phyloP scores from a whole-genome alignment of 2,888 invertebrate genomes.

The Coremacera marginata region DNA sequence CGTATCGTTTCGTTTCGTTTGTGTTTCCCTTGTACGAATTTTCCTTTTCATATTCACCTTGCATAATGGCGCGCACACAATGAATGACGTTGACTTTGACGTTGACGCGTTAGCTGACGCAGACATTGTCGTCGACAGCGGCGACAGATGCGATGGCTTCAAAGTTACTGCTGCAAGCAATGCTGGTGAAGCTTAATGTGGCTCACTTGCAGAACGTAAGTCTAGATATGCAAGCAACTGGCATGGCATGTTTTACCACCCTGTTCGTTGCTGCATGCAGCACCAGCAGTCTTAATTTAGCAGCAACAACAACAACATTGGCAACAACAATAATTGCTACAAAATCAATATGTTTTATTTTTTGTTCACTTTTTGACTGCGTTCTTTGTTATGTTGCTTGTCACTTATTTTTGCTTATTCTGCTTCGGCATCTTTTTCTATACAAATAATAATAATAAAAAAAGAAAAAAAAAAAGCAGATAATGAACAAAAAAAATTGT shows the following conservation, averaged over 20 bases:
- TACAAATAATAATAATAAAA: constrained; percentile 6
- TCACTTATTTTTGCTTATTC: not conserved
- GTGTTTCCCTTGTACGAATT: constrained; percentile 9
- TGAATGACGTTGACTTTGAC: constrained; percentile 4
- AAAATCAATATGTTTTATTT: constrained; percentile 36
- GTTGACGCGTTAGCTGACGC: not conserved
- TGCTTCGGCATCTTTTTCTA: constrained; percentile 19
- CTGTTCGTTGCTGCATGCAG: constrained; percentile 27
- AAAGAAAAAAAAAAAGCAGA: not conserved
- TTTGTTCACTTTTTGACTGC: not conserved
- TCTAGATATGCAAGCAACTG: not conserved
- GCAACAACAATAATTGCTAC: not conserved
- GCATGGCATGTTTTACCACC: constrained; percentile 6
- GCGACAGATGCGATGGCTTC: not conserved
- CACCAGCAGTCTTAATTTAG: constrained; percentile 8
- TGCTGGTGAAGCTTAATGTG: no score
- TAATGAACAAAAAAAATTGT: constrained; percentile 24
- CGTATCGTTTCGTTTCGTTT: not conserved
- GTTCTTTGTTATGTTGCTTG: not conserved
- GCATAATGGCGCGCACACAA: constrained; percentile 32
- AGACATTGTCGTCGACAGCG: not conserved
- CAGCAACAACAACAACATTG: not conserved
- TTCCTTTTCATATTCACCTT: constrained; percentile 38
- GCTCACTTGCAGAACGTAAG: not conserved
- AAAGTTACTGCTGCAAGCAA: no score